Conservation (phyloP, 2,888 invertebrate genomes). For the Drosophila acutilabella region DNA sequence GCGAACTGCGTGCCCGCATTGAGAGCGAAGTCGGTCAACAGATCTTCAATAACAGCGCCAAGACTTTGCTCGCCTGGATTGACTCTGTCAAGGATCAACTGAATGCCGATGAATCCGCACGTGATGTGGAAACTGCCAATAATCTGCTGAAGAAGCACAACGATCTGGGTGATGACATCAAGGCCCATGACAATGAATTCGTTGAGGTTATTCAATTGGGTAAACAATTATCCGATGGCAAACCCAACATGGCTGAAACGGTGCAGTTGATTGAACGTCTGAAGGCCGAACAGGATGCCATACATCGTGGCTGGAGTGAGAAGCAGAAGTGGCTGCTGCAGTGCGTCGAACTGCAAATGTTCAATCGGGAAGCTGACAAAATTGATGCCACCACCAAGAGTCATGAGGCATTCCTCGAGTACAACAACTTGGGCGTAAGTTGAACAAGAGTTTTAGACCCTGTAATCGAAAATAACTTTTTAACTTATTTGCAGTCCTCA, state of each 20-base stretch:
- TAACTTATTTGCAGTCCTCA: constrained; percentile 87
- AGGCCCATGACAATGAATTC: constrained; percentile 95
- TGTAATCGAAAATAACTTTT: no score
- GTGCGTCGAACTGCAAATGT: constrained; percentile 94
- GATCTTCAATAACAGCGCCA: constrained; percentile 90
- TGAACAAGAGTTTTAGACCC: no score
- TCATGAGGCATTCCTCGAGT: constrained; percentile 97
- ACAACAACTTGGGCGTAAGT: constrained; percentile 93
- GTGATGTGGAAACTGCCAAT: constrained; percentile 97
- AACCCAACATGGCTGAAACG: constrained; percentile 91
- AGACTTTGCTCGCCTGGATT: constrained; percentile 93
- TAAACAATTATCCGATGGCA: constrained; percentile 90
- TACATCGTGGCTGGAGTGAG: constrained; percentile 92
- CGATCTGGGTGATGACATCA: constrained; percentile 95
- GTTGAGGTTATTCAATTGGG: constrained; percentile 93
- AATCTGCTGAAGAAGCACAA: constrained; percentile 94
- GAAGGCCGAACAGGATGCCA: constrained; percentile 90
- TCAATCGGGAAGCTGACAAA: constrained; percentile 98
- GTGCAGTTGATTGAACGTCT: constrained; percentile 90
- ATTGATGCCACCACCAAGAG: constrained; percentile 97
- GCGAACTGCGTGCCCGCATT: constrained; percentile 92
- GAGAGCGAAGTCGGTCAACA: constrained; percentile 98
- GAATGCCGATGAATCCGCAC: constrained; percentile 91
- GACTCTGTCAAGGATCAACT: constrained; percentile 92
- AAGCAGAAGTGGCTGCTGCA: constrained; percentile 95